phyloP scores from a whole-genome alignment of 92 coral and sea anemone genomes.

The Nematostella vectensis region DNA sequence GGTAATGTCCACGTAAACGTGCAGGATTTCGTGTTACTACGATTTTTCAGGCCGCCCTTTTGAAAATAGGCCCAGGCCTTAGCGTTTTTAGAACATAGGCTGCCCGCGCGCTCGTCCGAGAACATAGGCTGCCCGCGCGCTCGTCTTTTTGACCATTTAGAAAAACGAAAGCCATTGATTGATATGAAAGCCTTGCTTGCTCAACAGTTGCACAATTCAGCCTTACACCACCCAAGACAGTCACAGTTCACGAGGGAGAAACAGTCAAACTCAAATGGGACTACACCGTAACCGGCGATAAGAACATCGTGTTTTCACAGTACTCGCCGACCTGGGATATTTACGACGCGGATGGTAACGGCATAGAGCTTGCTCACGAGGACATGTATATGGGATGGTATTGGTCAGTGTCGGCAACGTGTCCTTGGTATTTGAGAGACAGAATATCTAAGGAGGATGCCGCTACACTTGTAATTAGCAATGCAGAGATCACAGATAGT shows the following conservation, averaged over 20 bases:
- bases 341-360: background rate
- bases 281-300: constrained; percentile 7
- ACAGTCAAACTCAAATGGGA: constrained; percentile 13
- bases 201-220: background rate
- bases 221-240: background rate
- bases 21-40: too few species aligned
- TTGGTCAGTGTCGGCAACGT: constrained; percentile 14
- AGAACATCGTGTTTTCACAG: constrained; percentile 7
- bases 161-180: too few species aligned
- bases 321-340: constrained; percentile 27
- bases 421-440: constrained; percentile 13
- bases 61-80: too few species aligned
- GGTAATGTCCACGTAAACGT: too few species aligned
- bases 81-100: too few species aligned
- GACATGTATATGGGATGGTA: constrained; percentile 14
- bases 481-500: background rate
- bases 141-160: too few species aligned
- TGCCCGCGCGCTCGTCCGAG: too few species aligned
- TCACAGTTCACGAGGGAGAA: background rate
- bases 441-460: too few species aligned
- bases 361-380: constrained; percentile 7
- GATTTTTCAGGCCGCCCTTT: too few species aligned
- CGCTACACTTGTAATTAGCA: constrained; percentile 11
- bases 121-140: too few species aligned
- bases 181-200: too few species aligned